Evolutionary conservation across 2,113 vertebrate genomes (phyloP).

Genomic region (Cyanocitta stelleri): DNA sequence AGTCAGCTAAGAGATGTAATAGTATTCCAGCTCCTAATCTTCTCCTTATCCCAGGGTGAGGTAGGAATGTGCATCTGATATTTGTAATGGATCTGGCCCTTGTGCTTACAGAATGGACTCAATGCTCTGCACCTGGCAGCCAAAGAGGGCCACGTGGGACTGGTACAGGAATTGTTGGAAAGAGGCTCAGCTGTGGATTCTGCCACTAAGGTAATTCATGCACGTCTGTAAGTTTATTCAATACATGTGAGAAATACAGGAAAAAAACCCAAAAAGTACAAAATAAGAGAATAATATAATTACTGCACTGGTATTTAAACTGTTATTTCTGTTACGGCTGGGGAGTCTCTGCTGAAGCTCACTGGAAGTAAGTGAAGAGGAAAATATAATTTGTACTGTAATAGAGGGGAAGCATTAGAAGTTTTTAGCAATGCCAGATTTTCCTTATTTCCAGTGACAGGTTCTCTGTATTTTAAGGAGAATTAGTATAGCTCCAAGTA

Average conservation of each 20-base stretch:
- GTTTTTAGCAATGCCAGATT: neutral
- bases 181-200: constrained; percentile 89
- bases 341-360: neutral
- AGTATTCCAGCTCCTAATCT: neutral
- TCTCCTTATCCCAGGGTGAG: neutral
- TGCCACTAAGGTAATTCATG: constrained; percentile 85
- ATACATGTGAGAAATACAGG: fast-evolving
- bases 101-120: constrained; percentile 90
- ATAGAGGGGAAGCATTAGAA: neutral
- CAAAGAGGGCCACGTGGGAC: constrained; percentile 93
- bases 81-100: constrained; percentile 13
- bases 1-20: neutral
- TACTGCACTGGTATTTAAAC: neutral
- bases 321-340: neutral
- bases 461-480: neutral
- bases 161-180: constrained; percentile 95
- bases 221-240: neutral
- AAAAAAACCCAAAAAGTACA: neutral
- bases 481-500: neutral
- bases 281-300: neutral
- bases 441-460: neutral
- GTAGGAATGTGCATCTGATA: neutral
- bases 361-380: neutral
- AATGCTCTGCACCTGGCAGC: constrained; percentile 95
- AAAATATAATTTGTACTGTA: neutral